Evolutionary conservation across 2,888 invertebrate genomes (phyloP), one percentile per base, ranked within the genome.

Genomic region (Lycia hirtaria): DNA sequence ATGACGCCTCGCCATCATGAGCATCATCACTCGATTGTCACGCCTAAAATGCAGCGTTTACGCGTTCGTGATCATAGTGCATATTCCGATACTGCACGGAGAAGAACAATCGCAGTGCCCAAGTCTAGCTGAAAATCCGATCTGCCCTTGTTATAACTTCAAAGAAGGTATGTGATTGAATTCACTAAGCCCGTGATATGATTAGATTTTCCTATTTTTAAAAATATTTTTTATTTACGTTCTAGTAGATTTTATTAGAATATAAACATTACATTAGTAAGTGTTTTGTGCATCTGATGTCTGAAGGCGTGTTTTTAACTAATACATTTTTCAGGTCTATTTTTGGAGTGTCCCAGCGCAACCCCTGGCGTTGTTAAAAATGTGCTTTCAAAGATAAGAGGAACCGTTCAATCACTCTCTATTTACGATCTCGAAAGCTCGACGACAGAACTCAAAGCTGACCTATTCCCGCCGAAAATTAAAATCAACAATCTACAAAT

Each of bases 81-180:
- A 87, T 80, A 87, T 87, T 80, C 92, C 83, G 81, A 91, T 89
- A 85, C 87, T 91, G 81, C 91, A 88, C 86, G 92, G 92, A 82
- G 91, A 92, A 92, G 92, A 91, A 72, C 89, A 90, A 63, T 76
- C 89, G 20, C 83, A 95, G 79, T 97, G 96, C 82, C 96, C 96
- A 60, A 95, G 94, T 77, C 93, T 95, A 75, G 94, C 95, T 75
- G 94, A 95, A 73, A 96, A 95, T 84, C 96, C 96, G 35, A 95
- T 95, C 69, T 98, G 98, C 85, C 97, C 97, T 4, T 98, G 98
- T 88, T 97, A 97, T 93, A 96, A 96, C 85, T 97, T 97, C 86
- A 97, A 97, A 88, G 97, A 97, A 92, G 97, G 94, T 94, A 85
- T 80, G 68, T 20, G 37, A 37, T n/a, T 4, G 2, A 37, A 32